A percentile compares a stretch with the other conserved stretches of the same genome.
Evolutionary conservation across 2,888 invertebrate genomes (phyloP).

Genomic region (Abrostola tripartita): DNA sequence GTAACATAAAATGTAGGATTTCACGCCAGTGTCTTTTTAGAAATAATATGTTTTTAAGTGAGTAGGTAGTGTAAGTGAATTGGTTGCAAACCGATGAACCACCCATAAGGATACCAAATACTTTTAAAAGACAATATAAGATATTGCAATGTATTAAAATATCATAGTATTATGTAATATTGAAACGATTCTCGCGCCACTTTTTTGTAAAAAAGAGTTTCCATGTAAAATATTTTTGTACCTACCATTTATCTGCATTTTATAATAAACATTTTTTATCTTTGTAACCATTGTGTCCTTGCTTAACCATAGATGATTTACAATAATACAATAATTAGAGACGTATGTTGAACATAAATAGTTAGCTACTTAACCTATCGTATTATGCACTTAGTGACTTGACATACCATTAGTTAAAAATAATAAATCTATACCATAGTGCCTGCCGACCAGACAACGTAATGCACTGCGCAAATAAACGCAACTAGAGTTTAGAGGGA

Average conservation of each 20-base stretch:
- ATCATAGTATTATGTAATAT: background rate
- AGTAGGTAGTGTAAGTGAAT: background rate
- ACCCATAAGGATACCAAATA: slow-evolving; percentile 8
- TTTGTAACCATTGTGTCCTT: background rate
- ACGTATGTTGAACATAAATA: background rate
- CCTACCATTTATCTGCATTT: too few relatives aligned
- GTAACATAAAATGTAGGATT: background rate
- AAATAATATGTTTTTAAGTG: background rate
- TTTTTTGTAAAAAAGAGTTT: background rate
- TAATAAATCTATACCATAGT: slow-evolving; percentile 1
- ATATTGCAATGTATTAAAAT: slow-evolving; percentile 5
- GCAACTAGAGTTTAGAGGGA: slow-evolving; percentile 30
- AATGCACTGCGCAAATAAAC: slow-evolving; percentile 47
- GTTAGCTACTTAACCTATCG: background rate
- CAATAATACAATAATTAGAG: too few relatives aligned
- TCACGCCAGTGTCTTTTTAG: background rate
- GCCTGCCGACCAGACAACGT: slow-evolving; percentile 35
- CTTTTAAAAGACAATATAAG: slow-evolving; percentile 5
- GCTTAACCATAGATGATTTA: background rate
- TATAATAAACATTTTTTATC: slow-evolving; percentile 24
- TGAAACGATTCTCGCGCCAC: background rate
- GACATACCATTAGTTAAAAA: background rate
- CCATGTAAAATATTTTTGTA: slow-evolving; percentile 31
- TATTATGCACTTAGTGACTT: background rate
- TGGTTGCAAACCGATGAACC: background rate